Evolutionary conservation across 2,113 vertebrate species (phyloP).

Genomic region (Hyla sarda): DNA sequence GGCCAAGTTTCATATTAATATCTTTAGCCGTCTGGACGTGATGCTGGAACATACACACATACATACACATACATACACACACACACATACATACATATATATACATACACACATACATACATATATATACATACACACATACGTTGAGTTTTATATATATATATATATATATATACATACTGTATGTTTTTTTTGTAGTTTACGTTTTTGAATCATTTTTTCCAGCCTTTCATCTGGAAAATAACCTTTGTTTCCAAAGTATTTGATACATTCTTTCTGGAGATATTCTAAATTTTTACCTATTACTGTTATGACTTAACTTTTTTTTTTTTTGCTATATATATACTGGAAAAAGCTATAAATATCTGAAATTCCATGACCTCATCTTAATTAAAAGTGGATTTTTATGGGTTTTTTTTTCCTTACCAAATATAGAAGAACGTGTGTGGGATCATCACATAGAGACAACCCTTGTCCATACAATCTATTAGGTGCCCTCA

Average conservation of each 20-base stretch:
- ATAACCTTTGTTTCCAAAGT: background rate
- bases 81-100: no score
- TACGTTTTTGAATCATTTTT: background rate
- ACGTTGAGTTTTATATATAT: no score
- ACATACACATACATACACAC: no score
- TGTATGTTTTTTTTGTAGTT: no score
- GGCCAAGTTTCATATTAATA: no score
- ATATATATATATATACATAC: no score
- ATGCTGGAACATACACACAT: no score
- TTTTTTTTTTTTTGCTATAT: background rate
- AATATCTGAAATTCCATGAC: slow-evolving; percentile 4
- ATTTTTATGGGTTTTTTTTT: background rate
- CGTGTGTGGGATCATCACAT: background rate
- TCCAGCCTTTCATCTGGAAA: background rate
- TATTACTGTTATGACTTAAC: slow-evolving; percentile 10
- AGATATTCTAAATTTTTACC: background rate
- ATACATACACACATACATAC: no score
- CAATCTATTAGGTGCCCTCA: no score
- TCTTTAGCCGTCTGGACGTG: no score
- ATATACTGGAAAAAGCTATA: slow-evolving; percentile 1
- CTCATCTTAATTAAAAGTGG: background rate
- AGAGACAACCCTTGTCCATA: no score
- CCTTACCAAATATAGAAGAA: background rate
- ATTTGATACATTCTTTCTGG: background rate
- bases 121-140: no score